Evolutionary conservation across 2,888 invertebrate genomes (phyloP), one percentile per base, ranked within the genome.

Genomic region (Eretmocerus hayati): DNA sequence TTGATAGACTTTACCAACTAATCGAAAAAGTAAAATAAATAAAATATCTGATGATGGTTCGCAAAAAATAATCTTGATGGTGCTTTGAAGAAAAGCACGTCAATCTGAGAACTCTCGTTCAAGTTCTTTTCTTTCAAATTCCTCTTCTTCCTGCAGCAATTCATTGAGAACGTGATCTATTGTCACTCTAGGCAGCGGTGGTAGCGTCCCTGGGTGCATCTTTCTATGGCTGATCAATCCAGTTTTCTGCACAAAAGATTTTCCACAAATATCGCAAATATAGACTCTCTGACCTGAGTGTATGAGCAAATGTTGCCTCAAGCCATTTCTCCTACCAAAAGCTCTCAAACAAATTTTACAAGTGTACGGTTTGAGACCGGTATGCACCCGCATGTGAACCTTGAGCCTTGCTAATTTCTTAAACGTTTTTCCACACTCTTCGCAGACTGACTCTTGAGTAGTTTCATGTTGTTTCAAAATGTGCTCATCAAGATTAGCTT

Each of bases 171-270:
- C 53, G 21, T 53, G 53, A 46, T 69, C 69, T 35, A 71, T 70
- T 26, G 63, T 60, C 2, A 71, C 65, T 32, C 67, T 59, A 0
- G 69, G 69, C 13, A 71, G 47, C 0, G 71, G 69, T 2, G 70
- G 69, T 49, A 69, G 69, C 1, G 62, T 56, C 13, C 71, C 70
- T 1, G 70, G 71, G 58, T 70, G 71, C n/a, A 64, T 65, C 38
- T 71, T 71, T 6, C 71, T 58, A 39, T 71, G 71, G 32, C 69
- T 67, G 46, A 70, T 70, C 15, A 70, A 51, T 19, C 71, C 71
- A 0, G 71, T 69, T 23, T 63, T 63, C 21, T 71, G 71, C 0
- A 68, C 71, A 47, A 70, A 70, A 6, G 64, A 61, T 32, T 70
- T 71, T 3, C 66, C 69, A 26, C 70, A 70, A 16, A 70, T 65